A percentile compares a stretch with the other conserved stretches of the same genome.
Evolutionary conservation across 1,140 invertebrate species (phyloP).

Genomic region (Hydropsyche tenuis): DNA sequence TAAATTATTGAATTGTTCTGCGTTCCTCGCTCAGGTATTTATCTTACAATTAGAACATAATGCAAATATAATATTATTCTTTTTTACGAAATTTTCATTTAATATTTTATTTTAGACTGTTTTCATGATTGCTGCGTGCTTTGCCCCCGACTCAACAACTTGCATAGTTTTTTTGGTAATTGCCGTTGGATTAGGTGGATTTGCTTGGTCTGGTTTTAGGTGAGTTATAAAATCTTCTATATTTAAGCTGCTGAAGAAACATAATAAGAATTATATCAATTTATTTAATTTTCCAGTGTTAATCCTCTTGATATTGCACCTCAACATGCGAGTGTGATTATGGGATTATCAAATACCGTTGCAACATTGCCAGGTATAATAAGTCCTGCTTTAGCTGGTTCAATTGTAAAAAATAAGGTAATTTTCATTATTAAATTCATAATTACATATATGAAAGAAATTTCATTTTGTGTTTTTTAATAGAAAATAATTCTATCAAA

Average conservation of each 20-base stretch:
- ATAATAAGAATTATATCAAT: no score
- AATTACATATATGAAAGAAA: background rate
- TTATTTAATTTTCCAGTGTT: constrained; percentile 70
- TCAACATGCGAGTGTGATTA: constrained; percentile 79
- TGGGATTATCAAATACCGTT: constrained; percentile 89
- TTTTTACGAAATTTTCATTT: background rate
- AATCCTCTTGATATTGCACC: constrained; percentile 89
- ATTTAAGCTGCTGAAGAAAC: no score
- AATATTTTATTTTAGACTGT: constrained; percentile 66
- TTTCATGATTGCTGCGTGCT: constrained; percentile 83
- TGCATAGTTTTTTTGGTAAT: constrained; percentile 80
- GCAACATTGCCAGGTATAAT: constrained; percentile 88
- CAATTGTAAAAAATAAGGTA: constrained; percentile 76
- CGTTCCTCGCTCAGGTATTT: constrained; percentile 70
- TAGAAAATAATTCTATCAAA: constrained; percentile 15
- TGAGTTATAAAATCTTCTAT: constrained; percentile 52
- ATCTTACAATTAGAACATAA: no score
- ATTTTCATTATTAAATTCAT: constrained; percentile 32
- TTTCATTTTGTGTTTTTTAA: background rate
- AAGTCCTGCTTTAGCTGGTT: constrained; percentile 80
- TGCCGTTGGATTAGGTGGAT: constrained; percentile 86
- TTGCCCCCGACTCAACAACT: constrained; percentile 67
- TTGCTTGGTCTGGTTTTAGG: constrained; percentile 88
- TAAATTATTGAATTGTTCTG: constrained; percentile 77
- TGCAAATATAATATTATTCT: background rate